phyloP scores from a whole-genome alignment of 2,797 vertebrate genomes.

The Arremon aurantiirostris region DNA sequence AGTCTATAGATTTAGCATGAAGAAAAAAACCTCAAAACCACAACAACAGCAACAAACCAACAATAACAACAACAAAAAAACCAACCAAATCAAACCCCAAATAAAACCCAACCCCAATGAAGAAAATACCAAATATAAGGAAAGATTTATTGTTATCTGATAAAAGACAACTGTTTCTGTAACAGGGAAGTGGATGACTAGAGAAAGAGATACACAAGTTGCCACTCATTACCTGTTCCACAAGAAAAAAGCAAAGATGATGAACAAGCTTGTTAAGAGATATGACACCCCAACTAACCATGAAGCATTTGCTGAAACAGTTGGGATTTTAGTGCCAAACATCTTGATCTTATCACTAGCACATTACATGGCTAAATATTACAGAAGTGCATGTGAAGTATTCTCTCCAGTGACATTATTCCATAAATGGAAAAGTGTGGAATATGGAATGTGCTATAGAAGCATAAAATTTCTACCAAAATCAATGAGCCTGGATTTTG shows the following conservation, averaged over 20 bases:
- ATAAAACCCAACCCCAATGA: background rate
- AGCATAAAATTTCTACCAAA: constrained; percentile 50
- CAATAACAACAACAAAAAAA: too few relatives aligned
- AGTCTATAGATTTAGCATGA: background rate
- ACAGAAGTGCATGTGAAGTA: constrained; percentile 34
- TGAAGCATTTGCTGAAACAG: constrained; percentile 42
- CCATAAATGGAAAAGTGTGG: constrained; percentile 59
- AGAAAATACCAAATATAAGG: background rate
- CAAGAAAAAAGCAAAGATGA: constrained; percentile 24
- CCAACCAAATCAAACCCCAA: background rate
- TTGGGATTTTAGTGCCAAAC: constrained; percentile 52
- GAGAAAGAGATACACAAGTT: background rate
- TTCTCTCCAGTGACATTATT: constrained; percentile 33
- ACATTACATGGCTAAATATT: constrained; percentile 40
- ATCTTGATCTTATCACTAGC: constrained; percentile 60
- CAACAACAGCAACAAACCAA: background rate
- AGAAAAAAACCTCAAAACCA: accelerated
- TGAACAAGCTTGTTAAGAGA: constrained; percentile 39
- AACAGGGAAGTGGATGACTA: background rate
- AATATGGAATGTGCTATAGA: constrained; percentile 42
- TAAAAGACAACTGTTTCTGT: background rate
- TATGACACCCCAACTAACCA: constrained; percentile 42
- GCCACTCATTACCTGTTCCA: constrained; percentile 19
- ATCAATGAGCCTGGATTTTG: constrained; percentile 14
- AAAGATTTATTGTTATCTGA: background rate